A percentile compares a stretch with the other conserved stretches of the same genome.
These are phyloP conservation scores for Notocelia uddmanniana DNA, from an alignment of 2,888 invertebrate genomes.

Conservation along the genomic window DNA sequence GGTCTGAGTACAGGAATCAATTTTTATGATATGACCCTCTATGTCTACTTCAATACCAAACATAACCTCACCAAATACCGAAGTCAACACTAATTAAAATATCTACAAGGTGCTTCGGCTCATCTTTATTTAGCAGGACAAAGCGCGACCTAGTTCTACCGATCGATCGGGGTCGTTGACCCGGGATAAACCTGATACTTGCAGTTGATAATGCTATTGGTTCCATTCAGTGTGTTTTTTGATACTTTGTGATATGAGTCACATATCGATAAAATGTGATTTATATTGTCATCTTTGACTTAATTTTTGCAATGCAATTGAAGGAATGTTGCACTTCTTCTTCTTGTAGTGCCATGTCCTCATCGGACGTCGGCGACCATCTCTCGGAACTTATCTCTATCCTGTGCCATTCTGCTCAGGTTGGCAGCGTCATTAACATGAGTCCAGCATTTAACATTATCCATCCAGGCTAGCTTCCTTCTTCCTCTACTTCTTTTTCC, in stretches of 20 bases:
- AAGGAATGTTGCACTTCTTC: no score
- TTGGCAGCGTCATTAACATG: no score
- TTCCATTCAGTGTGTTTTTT: not conserved
- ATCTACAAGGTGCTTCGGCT: not conserved
- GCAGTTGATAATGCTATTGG: not conserved
- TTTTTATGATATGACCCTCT: not conserved
- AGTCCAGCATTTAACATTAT: no score
- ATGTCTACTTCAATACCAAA: not conserved
- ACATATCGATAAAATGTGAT: not conserved
- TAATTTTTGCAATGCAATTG: no score
- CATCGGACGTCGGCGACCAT: no score
- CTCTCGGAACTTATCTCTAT: no score
- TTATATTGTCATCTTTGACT: no score
- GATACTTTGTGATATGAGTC: not conserved
- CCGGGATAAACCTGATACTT: conserved; percentile 44
- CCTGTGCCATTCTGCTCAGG: no score
- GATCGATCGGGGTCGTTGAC: conserved; percentile 61
- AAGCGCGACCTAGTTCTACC: conserved; percentile 58
- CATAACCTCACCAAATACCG: not conserved
- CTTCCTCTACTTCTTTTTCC: no score
- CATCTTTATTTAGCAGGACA: conserved; percentile 42
- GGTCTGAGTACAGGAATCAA: not conserved
- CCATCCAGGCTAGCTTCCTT: no score
- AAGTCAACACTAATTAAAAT: conserved; percentile 4
- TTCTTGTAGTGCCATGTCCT: no score